A percentile compares a stretch with the other conserved stretches of the same genome.
phyloP scores from a whole-genome alignment of 2,113 vertebrate species.

The Cryptotis parvus region DNA sequence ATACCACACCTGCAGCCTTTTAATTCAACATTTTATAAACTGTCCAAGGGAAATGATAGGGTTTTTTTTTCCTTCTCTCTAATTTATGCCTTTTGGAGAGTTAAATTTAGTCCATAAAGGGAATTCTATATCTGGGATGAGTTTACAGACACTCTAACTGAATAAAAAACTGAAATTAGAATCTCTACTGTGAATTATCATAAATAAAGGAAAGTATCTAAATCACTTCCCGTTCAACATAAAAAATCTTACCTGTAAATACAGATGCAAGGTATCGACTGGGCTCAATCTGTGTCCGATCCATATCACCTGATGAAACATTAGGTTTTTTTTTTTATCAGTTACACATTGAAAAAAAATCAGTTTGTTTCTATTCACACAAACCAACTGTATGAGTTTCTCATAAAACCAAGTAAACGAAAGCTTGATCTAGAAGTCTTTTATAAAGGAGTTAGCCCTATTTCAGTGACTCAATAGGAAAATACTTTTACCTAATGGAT shows the following conservation, averaged over 20 bases:
- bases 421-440: neutral
- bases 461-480: conserved; percentile 56
- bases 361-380: too few species aligned
- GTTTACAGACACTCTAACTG: neutral
- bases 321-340: neutral
- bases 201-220: conserved; percentile 34
- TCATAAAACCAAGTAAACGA: conserved; percentile 45
- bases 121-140: neutral
- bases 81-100: conserved; percentile 50
- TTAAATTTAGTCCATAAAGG: neutral
- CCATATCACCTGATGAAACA: conserved; percentile 11
- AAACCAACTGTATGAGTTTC: neutral
- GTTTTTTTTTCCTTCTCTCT: conserved; percentile 38
- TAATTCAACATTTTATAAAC: conserved; percentile 80
- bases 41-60: conserved; percentile 65
- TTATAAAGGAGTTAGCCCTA: conserved; percentile 59
- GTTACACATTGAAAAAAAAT: too few species aligned
- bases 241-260: conserved; percentile 68
- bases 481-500: conserved; percentile 51
- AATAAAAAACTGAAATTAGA: conserved; percentile 41
- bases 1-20: conserved; percentile 84
- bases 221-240: neutral
- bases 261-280: conserved; percentile 49
- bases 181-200: conserved; percentile 23
- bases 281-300: conserved; percentile 46